Percentiles rank a stretch among this genome's conserved stretches.
Conservation (phyloP, 2,888 invertebrate genomes). For the Daptonema setosum region DNA sequence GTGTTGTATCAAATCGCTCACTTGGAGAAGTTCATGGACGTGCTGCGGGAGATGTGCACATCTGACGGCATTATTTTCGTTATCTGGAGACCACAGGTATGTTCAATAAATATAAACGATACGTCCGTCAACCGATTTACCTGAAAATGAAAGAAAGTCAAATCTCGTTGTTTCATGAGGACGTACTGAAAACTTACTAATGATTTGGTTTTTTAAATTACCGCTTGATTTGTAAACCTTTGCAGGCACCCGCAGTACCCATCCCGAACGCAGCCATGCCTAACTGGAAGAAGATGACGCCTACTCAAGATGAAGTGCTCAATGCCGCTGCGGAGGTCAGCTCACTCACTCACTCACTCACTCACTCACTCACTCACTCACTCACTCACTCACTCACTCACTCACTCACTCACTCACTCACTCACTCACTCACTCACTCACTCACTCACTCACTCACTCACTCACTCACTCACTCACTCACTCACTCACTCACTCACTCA, state of each 20-base stretch:
- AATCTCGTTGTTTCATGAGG: neutral
- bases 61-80: neutral
- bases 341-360: too few relatives aligned
- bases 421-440: too few relatives aligned
- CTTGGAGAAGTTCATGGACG: neutral
- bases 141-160: too few relatives aligned
- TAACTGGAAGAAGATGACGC: slow-evolving; percentile 5
- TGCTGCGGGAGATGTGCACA: neutral
- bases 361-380: too few relatives aligned
- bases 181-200: neutral
- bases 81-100: neutral
- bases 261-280: slow-evolving; percentile 4
- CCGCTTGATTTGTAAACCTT: neutral
- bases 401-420: too few relatives aligned
- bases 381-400: too few relatives aligned
- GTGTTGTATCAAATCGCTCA: too few relatives aligned
- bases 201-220: neutral
- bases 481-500: too few relatives aligned
- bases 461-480: too few relatives aligned
- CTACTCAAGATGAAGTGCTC: slow-evolving; percentile 5
- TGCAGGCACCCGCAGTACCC: slow-evolving; percentile 4
- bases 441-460: too few relatives aligned
- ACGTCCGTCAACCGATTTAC: too few relatives aligned
- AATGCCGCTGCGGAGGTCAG: neutral
- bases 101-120: too few relatives aligned